Conservation (phyloP, 2,888 invertebrate species). For the Iselma pallidipennis region DNA sequence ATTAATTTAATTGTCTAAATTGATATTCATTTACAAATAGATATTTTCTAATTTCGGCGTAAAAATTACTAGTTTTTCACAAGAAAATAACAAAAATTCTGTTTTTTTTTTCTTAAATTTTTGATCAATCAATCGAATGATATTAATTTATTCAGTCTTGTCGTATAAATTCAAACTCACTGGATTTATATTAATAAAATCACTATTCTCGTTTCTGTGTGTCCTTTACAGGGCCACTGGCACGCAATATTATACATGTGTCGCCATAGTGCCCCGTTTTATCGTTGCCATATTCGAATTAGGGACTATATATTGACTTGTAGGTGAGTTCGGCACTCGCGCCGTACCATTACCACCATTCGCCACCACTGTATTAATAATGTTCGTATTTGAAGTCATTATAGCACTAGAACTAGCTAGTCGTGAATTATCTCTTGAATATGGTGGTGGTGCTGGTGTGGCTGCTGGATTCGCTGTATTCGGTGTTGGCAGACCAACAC, state of each 20-base stretch:
- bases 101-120: background rate
- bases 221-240: background rate
- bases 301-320: slow-evolving; percentile 61
- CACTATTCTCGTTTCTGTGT: too few species aligned
- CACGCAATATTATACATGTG: slow-evolving; percentile 63
- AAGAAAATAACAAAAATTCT: slow-evolving; percentile 31
- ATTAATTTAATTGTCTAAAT: slow-evolving; percentile 53
- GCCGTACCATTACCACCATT: slow-evolving; percentile 56
- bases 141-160: slow-evolving; percentile 41
- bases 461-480: slow-evolving; percentile 75
- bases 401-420: slow-evolving; percentile 48
- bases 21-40: slow-evolving; percentile 30
- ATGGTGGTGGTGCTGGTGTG: slow-evolving; percentile 81
- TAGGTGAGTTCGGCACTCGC: slow-evolving; percentile 58
- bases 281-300: slow-evolving; percentile 63
- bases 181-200: background rate
- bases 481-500: slow-evolving; percentile 64
- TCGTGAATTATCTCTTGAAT: slow-evolving; percentile 55
- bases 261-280: slow-evolving; percentile 67
- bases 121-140: slow-evolving; percentile 33
- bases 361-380: slow-evolving; percentile 57
- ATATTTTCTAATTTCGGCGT: slow-evolving; percentile 42
- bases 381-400: slow-evolving; percentile 51
- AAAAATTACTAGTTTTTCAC: slow-evolving; percentile 26
- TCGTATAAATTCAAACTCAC: slow-evolving; percentile 37